Conservation (phyloP, 2,113 vertebrate genomes). For the Mastomys coucha region DNA sequence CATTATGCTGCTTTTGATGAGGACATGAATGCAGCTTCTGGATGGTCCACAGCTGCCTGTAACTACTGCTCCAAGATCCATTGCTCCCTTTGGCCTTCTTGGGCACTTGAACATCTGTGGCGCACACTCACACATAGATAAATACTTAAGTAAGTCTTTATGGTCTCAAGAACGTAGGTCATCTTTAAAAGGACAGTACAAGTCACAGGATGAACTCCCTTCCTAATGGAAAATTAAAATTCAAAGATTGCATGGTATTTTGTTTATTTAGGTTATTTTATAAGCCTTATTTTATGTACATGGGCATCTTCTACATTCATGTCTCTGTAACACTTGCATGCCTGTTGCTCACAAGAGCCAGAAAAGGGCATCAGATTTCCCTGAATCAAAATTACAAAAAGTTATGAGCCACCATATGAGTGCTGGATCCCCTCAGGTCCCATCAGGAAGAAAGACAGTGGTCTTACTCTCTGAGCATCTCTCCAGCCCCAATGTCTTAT, state of each 20-base stretch:
- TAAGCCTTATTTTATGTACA: background rate
- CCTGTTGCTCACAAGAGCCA: background rate
- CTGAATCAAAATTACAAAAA: background rate
- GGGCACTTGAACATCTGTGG: background rate
- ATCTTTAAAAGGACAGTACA: background rate
- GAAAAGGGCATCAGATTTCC: background rate
- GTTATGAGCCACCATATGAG: background rate
- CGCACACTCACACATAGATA: background rate
- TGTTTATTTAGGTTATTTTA: background rate
- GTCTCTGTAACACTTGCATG: background rate
- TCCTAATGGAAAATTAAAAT: background rate
- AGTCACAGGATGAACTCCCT: background rate
- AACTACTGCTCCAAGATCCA: background rate
- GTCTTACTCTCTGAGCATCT: background rate
- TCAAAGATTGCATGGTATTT: background rate
- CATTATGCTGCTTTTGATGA: no score
- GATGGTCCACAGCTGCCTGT: background rate
- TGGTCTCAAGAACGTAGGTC: background rate
- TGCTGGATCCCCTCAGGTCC: background rate
- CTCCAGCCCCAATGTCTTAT: background rate
- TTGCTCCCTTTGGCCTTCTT: background rate
- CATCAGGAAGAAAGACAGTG: background rate
- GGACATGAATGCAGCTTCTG: background rate
- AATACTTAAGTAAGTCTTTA: background rate
- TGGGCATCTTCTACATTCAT: background rate